A percentile compares a stretch with the other conserved stretches of the same genome.
phyloP scores from a whole-genome alignment of 2,113 vertebrate genomes.

The Mola mola region DNA sequence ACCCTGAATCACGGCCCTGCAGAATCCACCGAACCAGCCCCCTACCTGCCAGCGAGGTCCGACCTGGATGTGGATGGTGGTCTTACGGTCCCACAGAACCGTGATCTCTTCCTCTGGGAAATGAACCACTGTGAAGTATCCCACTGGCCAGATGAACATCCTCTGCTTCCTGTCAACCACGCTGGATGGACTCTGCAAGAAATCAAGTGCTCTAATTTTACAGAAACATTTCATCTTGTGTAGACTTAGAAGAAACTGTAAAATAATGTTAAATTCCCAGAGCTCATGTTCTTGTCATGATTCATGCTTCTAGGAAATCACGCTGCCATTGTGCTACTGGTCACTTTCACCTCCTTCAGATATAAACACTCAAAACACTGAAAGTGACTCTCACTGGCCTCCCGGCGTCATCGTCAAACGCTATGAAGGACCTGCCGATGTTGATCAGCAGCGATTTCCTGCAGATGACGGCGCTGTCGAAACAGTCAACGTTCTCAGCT shows the following conservation, averaged over 20 bases:
- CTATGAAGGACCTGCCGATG: constrained; percentile 84
- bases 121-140: constrained; percentile 90
- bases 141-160: constrained; percentile 88
- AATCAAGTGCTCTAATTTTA: not conserved
- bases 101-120: constrained; percentile 88
- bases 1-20: too few relatives aligned
- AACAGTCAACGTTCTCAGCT: constrained; percentile 91
- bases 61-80: constrained; percentile 91
- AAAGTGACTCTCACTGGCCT: constrained; percentile 85
- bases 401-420: constrained; percentile 89
- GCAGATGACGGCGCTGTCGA: constrained; percentile 89
- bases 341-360: not conserved
- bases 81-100: constrained; percentile 94
- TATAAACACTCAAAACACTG: not conserved
- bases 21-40: not conserved
- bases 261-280: too few relatives aligned
- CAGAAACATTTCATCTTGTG: not conserved
- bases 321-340: not conserved
- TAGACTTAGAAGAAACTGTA: not conserved
- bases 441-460: constrained; percentile 89
- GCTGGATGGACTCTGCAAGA: constrained; percentile 86
- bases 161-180: constrained; percentile 83
- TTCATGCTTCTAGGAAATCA: not conserved
- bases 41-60: constrained; percentile 94
- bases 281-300: not conserved